phyloP scores from a whole-genome alignment of 2,113 vertebrate species.

The Zapus hudsonius region DNA sequence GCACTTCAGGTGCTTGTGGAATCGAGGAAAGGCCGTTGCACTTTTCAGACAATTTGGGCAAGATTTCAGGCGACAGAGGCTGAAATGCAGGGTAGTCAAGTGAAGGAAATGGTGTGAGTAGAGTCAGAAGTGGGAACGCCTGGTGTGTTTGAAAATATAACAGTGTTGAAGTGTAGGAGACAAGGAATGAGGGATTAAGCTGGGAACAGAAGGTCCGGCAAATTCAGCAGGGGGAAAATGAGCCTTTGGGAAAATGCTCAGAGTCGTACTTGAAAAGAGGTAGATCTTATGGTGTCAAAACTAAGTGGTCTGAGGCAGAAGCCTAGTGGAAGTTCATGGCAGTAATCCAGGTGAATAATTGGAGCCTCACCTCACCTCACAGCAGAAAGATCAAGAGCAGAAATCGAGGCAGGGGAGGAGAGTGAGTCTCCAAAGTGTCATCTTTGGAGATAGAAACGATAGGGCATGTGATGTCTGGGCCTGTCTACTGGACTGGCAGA shows the following conservation, averaged over 20 bases:
- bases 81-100: not conserved
- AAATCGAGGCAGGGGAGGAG: too few relatives aligned
- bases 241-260: not conserved
- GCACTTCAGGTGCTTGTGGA: not conserved
- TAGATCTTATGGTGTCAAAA: not conserved
- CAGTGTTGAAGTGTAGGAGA: not conserved
- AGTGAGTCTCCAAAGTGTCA: fast-evolving
- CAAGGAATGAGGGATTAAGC: not conserved
- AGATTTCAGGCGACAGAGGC: not conserved
- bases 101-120: not conserved
- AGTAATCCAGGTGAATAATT: not conserved
- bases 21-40: not conserved
- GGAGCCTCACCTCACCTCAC: not conserved
- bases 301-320: constrained; percentile 45
- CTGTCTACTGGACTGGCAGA: fast-evolving
- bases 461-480: not conserved
- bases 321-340: not conserved
- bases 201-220: not conserved
- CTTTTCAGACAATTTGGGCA: not conserved
- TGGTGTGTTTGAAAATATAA: not conserved
- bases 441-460: not conserved
- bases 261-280: constrained; percentile 36
- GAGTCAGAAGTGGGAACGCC: not conserved
- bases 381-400: not conserved
- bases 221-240: not conserved